phyloP scores from a whole-genome alignment of 1,140 invertebrate genomes.

The Neelides sp. region DNA sequence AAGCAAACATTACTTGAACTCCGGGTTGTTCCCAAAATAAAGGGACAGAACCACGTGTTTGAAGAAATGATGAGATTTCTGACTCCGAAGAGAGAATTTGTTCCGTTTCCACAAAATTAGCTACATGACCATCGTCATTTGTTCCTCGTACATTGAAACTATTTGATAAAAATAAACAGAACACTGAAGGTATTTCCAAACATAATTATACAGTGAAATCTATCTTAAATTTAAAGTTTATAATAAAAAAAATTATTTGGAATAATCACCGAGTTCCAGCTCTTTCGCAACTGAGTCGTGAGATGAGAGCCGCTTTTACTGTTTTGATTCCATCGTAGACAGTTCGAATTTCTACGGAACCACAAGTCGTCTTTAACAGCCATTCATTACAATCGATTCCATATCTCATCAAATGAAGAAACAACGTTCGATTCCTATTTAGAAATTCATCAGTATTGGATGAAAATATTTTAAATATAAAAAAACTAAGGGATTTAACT shows the following conservation, averaged over 20 bases:
- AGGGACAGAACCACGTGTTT: conserved; percentile 91
- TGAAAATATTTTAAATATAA: not conserved
- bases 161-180: conserved; percentile 24
- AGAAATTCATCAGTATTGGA: conserved; percentile 8
- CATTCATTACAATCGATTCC: conserved; percentile 75
- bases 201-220: conserved; percentile 20
- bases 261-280: conserved; percentile 67
- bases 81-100: conserved; percentile 87
- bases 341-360: conserved; percentile 87
- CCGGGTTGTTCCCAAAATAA: conserved; percentile 99
- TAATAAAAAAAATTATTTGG: conserved; percentile 3
- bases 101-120: conserved; percentile 99
- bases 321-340: conserved; percentile 87
- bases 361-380: conserved; percentile 88
- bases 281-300: conserved; percentile 88
- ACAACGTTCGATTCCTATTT: conserved; percentile 75
- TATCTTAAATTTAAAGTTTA: not conserved
- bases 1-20: conserved; percentile 56
- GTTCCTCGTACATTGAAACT: conserved; percentile 95
- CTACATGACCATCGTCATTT: conserved; percentile 97
- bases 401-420: conserved; percentile 79
- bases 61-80: conserved; percentile 65
- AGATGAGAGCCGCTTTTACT: conserved; percentile 84
- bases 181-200: no score
- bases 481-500: not conserved